These are phyloP conservation scores for Schizotus pectinicornis DNA, from an alignment of 2,888 invertebrate genomes.

Conservation along the genomic window DNA sequence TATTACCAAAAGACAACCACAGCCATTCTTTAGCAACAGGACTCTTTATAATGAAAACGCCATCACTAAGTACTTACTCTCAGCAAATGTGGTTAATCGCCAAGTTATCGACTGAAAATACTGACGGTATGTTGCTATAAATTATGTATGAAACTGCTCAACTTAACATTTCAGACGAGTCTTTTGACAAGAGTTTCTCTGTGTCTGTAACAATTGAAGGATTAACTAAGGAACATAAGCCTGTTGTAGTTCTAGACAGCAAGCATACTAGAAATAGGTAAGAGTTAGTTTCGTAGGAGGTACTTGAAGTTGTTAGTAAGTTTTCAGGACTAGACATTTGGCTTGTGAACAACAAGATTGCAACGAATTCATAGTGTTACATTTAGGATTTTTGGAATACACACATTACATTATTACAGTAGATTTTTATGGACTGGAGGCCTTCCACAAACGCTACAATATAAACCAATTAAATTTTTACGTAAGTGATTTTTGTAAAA, in stretches of 20 bases:
- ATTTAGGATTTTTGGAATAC: conserved; percentile 88
- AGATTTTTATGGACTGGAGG: conserved; percentile 82
- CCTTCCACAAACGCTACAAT: conserved; percentile 82
- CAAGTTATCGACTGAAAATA: conserved; percentile 81
- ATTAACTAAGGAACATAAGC: conserved; percentile 75
- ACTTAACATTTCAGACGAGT: conserved; percentile 73
- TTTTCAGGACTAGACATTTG: conserved; percentile 76
- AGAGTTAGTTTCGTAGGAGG: conserved; percentile 21
- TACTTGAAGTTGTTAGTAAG: not conserved
- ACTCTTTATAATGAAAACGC: conserved; percentile 86
- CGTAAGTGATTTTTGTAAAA: conserved; percentile 65
- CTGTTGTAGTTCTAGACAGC: conserved; percentile 69
- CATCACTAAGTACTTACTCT: conserved; percentile 83
- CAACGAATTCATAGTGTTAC: conserved; percentile 86
- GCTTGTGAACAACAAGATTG: conserved; percentile 82
- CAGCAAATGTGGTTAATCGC: conserved; percentile 95
- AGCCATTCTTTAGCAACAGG: conserved; percentile 70
- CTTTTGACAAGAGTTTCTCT: conserved; percentile 88
- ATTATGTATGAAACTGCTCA: not conserved
- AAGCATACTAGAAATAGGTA: conserved; percentile 76
- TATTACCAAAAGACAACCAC: conserved; percentile 59
- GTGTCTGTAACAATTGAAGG: conserved; percentile 86
- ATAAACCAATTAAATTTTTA: conserved; percentile 85
- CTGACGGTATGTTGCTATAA: conserved; percentile 69
- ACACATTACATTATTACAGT: conserved; percentile 87